Percentiles rank a stretch among this genome's conserved stretches.
Evolutionary conservation across 1,140 invertebrate genomes (phyloP).

Genomic region (Diabrotica virgifera): DNA sequence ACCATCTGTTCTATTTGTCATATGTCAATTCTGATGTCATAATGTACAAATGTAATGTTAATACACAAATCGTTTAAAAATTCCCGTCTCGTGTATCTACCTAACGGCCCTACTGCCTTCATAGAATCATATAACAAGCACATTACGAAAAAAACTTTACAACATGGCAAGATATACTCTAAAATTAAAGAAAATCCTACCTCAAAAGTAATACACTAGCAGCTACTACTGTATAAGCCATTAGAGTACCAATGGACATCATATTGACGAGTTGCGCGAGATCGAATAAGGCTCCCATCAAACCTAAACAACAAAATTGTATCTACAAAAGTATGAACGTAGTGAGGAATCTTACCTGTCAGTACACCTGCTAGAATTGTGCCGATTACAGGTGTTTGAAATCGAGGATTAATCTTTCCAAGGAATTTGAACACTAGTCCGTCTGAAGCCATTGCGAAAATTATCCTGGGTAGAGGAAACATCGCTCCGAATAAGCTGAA

Average conservation of each 20-base stretch:
- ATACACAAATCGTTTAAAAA: too few species aligned
- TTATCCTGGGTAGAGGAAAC: constrained; percentile 80
- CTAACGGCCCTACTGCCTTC: too few species aligned
- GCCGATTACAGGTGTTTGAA: constrained; percentile 77
- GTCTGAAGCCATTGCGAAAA: constrained; percentile 86
- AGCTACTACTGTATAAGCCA: constrained; percentile 84
- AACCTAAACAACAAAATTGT: constrained; percentile 48
- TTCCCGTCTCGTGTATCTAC: too few species aligned
- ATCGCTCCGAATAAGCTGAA: constrained; percentile 79
- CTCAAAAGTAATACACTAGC: constrained; percentile 73
- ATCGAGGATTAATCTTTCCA: constrained; percentile 64
- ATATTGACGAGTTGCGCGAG: constrained; percentile 74
- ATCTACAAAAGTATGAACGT: constrained; percentile 25
- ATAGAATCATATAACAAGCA: too few species aligned
- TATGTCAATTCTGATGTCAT: too few species aligned
- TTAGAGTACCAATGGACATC: constrained; percentile 85
- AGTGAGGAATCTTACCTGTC: constrained; percentile 56
- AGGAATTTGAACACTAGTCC: constrained; percentile 76
- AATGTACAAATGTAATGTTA: too few species aligned
- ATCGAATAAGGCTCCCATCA: constrained; percentile 75
- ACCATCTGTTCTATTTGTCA: too few species aligned
- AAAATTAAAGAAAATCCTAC: constrained; percentile 42
- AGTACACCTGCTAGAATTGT: constrained; percentile 73
- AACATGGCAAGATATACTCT: not conserved
- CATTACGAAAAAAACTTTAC: not conserved